A percentile compares a stretch with the other conserved stretches of the same genome.
phyloP scores from a whole-genome alignment of 2,888 invertebrate species.

The Mesorhabditis spiculigera region DNA sequence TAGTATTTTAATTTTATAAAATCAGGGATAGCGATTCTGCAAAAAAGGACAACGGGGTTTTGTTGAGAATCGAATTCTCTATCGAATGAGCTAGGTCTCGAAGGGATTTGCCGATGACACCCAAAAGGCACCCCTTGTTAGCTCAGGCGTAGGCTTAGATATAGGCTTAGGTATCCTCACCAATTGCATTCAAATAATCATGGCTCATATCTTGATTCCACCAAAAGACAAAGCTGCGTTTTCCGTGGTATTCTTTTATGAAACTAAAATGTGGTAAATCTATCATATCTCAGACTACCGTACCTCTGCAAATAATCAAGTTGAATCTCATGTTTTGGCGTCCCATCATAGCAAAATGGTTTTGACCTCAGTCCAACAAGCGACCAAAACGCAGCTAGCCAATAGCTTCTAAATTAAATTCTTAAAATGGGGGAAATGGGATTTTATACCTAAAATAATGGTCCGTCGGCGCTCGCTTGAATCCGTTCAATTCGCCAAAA shows the following conservation, averaged over 20 bases:
- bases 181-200: conserved; percentile 36
- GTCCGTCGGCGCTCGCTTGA: conserved; percentile 57
- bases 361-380: conserved; percentile 28
- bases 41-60: too few species aligned
- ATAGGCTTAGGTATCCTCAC: conserved; percentile 5
- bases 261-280: conserved; percentile 20
- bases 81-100: too few species aligned
- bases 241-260: conserved; percentile 25
- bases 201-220: conserved; percentile 49
- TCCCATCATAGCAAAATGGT: conserved; percentile 37
- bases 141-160: too few species aligned
- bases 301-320: conserved; percentile 36
- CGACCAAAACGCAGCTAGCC: conserved; percentile 39
- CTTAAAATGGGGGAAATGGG: neutral
- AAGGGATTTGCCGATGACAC: too few species aligned
- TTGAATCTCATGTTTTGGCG: conserved; percentile 29
- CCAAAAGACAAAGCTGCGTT: conserved; percentile 39
- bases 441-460: conserved; percentile 50
- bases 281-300: conserved; percentile 7
- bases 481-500: conserved; percentile 47
- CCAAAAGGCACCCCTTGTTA: too few species aligned
- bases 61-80: too few species aligned
- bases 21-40: too few species aligned
- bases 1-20: too few species aligned
- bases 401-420: conserved; percentile 26